phyloP scores from a whole-genome alignment of 2,797 vertebrate genomes.

The Coreius guichenoti region DNA sequence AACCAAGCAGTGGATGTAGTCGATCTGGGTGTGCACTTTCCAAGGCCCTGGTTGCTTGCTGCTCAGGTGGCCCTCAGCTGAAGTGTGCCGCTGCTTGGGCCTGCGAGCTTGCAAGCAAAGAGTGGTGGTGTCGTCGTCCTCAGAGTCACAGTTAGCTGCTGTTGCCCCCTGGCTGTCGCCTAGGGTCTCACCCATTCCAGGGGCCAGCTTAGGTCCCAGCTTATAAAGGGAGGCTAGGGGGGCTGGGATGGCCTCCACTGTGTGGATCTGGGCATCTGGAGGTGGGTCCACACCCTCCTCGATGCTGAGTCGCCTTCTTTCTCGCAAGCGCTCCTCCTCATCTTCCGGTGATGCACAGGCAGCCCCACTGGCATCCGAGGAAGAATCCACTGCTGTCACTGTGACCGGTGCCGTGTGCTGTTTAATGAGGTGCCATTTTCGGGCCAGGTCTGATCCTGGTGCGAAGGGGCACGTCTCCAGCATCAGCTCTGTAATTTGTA shows the following conservation, averaged over 20 bases:
- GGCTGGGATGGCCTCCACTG: constrained; percentile 90
- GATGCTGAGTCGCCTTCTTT: constrained; percentile 93
- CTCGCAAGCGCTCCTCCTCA: constrained; percentile 93
- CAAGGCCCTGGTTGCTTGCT: constrained; percentile 89
- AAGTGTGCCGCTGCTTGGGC: constrained; percentile 91
- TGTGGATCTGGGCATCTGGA: constrained; percentile 97
- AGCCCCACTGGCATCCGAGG: constrained; percentile 85
- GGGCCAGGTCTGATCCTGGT: constrained; percentile 93
- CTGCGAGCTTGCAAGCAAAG: constrained; percentile 93
- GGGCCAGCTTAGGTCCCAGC: constrained; percentile 97
- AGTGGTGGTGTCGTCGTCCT: constrained; percentile 90
- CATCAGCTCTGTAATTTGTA: constrained; percentile 98
- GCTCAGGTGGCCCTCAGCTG: constrained; percentile 85
- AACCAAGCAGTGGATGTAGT: constrained; percentile 98
- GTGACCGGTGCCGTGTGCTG: constrained; percentile 96
- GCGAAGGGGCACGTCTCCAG: constrained; percentile 98
- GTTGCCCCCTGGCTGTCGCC: constrained; percentile 74
- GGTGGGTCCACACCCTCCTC: constrained; percentile 98
- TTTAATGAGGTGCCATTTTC: constrained; percentile 89
- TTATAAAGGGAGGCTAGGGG: constrained; percentile 95
- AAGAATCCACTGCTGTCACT: constrained; percentile 70
- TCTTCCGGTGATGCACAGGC: constrained; percentile 91
- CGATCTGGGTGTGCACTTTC: constrained; percentile 98
- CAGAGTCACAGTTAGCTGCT: constrained; percentile 86
- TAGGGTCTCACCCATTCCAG: constrained; percentile 86